Evolutionary conservation across 2,797 vertebrate species (phyloP).

Genomic region (Vespertilio murinus): DNA sequence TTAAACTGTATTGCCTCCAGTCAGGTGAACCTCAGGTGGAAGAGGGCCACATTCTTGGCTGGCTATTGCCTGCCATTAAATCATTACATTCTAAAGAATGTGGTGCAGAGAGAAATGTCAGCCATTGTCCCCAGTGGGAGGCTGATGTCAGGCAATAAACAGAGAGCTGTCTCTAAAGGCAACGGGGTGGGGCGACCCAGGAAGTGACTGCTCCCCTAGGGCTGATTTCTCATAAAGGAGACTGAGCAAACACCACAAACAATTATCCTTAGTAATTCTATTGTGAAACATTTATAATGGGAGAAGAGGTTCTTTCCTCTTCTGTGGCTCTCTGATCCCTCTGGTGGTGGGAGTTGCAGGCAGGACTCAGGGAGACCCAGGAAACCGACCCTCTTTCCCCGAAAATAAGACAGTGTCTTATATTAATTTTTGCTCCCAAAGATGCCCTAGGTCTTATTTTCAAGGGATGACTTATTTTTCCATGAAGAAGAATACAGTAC

Average conservation of each 20-base stretch:
- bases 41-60: background rate
- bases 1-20: background rate
- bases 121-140: background rate
- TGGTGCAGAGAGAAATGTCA: background rate
- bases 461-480: no score
- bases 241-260: background rate
- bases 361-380: no score
- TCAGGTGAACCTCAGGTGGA: constrained; percentile 28
- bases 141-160: background rate
- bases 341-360: no score
- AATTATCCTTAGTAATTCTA: background rate
- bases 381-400: no score
- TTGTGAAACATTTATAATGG: background rate
- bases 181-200: no score
- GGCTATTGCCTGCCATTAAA: background rate
- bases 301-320: background rate
- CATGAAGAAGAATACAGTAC: no score
- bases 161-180: background rate
- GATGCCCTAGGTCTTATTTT: no score
- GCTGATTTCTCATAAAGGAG: background rate
- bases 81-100: background rate
- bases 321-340: no score
- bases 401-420: no score
- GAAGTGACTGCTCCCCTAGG: background rate
- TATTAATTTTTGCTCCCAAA: no score